A percentile compares a stretch with the other conserved stretches of the same genome.
Conservation (phyloP, 2,113 vertebrate genomes). For the Rhinopomastus cyanomelas region DNA sequence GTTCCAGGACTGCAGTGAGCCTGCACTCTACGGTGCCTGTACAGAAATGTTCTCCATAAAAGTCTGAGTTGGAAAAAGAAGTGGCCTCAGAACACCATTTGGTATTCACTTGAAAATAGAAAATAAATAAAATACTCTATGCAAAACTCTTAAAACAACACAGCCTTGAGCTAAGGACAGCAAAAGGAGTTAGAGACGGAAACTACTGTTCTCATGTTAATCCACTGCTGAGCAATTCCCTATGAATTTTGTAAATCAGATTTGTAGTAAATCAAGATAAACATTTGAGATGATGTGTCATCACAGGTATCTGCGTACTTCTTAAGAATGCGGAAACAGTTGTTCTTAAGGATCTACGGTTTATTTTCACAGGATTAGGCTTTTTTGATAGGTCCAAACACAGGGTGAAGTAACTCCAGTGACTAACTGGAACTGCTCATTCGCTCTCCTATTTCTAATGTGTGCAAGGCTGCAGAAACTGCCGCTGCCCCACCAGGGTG, state of each 20-base stretch:
- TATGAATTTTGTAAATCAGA: background rate
- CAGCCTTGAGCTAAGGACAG: background rate
- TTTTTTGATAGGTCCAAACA: background rate
- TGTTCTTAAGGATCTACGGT: background rate
- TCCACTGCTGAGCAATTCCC: background rate
- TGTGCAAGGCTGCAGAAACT: background rate
- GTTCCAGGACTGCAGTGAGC: background rate
- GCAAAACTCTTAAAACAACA: background rate
- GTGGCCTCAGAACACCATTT: background rate
- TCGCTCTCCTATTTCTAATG: rapidly evolving
- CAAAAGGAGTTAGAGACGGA: background rate
- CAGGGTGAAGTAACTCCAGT: background rate
- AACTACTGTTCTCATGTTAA: background rate
- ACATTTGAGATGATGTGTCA: background rate
- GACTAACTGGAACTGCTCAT: background rate
- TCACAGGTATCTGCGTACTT: background rate
- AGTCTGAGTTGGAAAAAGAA: background rate
- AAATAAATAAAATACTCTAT: background rate
- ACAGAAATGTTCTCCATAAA: background rate
- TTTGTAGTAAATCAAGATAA: background rate
- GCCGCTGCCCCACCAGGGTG: background rate
- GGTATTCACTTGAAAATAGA: background rate
- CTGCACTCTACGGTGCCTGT: background rate
- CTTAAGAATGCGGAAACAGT: background rate
- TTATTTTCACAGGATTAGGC: background rate